phyloP scores from a whole-genome alignment of 2,113 vertebrate species.

The Psophia crepitans region DNA sequence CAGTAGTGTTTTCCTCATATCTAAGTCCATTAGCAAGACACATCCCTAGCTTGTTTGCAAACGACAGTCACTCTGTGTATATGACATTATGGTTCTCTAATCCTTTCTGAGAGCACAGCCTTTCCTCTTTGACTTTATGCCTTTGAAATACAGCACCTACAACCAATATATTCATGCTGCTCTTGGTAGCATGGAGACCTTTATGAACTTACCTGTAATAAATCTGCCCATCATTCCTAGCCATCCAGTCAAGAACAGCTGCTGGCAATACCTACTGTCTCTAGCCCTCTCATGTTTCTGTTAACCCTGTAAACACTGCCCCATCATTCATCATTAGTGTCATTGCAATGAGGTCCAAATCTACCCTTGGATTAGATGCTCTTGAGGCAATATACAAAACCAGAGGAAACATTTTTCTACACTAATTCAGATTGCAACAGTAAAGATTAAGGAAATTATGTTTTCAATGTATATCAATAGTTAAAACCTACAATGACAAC shows the following conservation, averaged over 20 bases:
- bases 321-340: background rate
- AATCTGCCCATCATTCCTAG: background rate
- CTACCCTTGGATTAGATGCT: background rate
- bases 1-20: background rate
- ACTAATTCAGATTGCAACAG: background rate
- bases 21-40: background rate
- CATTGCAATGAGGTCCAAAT: background rate
- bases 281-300: background rate
- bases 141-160: background rate
- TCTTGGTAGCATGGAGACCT: background rate
- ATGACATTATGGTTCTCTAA: background rate
- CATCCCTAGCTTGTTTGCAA: background rate
- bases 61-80: background rate
- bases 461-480: background rate
- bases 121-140: background rate
- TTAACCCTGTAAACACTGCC: background rate
- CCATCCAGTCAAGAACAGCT: background rate
- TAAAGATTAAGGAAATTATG: background rate
- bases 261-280: background rate
- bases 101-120: background rate
- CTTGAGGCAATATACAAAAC: background rate
- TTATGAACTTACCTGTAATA: background rate
- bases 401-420: background rate
- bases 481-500: background rate
- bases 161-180: background rate